These are phyloP conservation scores for Tachyglossus aculeatus DNA, from an alignment of 2,797 vertebrate genomes.

Conservation along the genomic window DNA sequence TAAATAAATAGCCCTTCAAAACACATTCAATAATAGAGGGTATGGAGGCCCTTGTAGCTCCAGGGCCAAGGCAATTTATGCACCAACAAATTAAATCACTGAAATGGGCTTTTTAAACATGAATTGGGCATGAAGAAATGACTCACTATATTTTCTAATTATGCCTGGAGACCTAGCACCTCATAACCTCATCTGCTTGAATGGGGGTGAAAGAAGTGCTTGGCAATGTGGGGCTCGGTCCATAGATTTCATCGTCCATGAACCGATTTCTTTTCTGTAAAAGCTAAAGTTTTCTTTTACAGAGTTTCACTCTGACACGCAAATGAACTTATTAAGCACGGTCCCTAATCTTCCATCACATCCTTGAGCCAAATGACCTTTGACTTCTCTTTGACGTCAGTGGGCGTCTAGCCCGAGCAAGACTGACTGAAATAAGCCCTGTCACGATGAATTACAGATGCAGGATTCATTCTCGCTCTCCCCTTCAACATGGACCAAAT, in stretches of 20 bases:
- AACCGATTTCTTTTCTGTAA: constrained; percentile 7
- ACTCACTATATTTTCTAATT: constrained; percentile 15
- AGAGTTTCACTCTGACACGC: not conserved
- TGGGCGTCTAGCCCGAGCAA: not conserved
- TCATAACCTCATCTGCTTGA: not conserved
- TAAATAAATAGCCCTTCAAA: not conserved
- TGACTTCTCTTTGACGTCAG: not conserved
- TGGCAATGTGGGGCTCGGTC: not conserved
- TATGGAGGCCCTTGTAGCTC: not conserved
- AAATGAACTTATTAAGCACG: constrained; percentile 6
- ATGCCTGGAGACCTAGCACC: not conserved
- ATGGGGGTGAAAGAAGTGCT: not conserved
- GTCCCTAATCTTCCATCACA: not conserved
- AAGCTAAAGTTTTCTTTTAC: constrained; percentile 3
- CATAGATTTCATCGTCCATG: not conserved
- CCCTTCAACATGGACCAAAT: constrained; percentile 17
- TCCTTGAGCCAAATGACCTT: constrained; percentile 4
- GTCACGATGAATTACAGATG: not conserved
- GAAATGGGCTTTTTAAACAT: not conserved
- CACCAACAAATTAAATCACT: constrained; percentile 13
- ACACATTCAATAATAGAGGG: not conserved
- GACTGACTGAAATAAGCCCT: not conserved
- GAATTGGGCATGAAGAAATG: not conserved
- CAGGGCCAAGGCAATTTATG: not conserved
- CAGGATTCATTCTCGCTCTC: not conserved